Evolutionary conservation across 2,888 invertebrate species (phyloP).

Genomic region (Allophyes oxyacanthae): DNA sequence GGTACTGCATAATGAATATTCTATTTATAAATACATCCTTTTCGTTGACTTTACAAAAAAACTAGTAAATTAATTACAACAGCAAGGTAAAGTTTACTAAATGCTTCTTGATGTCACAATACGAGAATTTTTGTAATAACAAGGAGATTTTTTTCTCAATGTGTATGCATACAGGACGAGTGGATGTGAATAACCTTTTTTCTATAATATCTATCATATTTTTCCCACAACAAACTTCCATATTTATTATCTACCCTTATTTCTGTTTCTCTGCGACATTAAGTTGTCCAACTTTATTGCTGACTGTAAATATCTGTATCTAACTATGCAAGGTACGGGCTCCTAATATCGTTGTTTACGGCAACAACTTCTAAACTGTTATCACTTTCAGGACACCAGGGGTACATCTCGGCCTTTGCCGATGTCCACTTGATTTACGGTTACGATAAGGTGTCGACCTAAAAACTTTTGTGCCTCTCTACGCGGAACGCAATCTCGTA

Average conservation of each 20-base stretch:
- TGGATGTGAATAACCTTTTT: too few species aligned
- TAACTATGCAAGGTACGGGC: constrained; percentile 43
- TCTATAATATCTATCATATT: too few species aligned
- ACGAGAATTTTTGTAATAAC: too few species aligned
- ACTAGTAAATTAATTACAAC: too few species aligned
- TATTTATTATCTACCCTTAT: constrained; percentile 40
- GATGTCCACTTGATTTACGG: constrained; percentile 85
- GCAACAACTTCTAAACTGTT: constrained; percentile 76
- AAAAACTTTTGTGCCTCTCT: constrained; percentile 77
- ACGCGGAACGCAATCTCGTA: constrained; percentile 70
- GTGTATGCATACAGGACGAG: constrained; percentile 36
- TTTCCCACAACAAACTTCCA: constrained; percentile 33
- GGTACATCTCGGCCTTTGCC: constrained; percentile 75
- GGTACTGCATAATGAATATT: too few species aligned
- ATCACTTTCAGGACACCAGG: constrained; percentile 76
- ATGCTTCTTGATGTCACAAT: too few species aligned
- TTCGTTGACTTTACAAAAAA: too few species aligned
- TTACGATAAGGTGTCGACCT: constrained; percentile 83
- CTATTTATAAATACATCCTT: too few species aligned
- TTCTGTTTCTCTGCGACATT: constrained; percentile 45
- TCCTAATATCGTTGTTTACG: constrained; percentile 78
- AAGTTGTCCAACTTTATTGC: constrained; percentile 51
- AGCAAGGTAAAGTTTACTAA: too few species aligned
- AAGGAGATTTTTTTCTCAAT: too few species aligned
- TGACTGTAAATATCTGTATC: constrained; percentile 45